These are phyloP conservation scores for Lepus oiostolus DNA, from an alignment of 2,797 vertebrate genomes.

Conservation along the genomic window DNA sequence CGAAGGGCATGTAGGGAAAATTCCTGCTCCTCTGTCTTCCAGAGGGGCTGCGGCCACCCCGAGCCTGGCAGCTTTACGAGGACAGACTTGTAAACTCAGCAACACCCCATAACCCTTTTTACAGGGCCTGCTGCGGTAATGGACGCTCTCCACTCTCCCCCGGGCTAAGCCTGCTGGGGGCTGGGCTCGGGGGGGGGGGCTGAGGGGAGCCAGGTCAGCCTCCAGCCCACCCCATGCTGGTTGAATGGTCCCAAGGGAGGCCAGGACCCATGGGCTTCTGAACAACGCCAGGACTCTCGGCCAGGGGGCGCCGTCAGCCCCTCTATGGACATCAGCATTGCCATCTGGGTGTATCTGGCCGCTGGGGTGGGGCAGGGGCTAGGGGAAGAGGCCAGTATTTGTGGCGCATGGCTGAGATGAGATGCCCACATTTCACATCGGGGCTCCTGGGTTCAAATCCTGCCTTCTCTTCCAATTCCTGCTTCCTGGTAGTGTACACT, in stretches of 20 bases:
- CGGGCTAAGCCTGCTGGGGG: constrained; percentile 40
- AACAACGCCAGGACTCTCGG: neutral
- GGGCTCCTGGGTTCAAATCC: no score
- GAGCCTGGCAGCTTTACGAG: constrained; percentile 80
- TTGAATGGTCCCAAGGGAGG: neutral
- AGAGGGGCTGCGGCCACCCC: constrained; percentile 71
- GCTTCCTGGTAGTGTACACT: no score
- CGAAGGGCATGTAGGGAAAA: constrained; percentile 68
- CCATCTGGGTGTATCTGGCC: neutral
- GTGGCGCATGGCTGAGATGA: no score
- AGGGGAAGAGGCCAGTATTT: no score
- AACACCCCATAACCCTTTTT: constrained; percentile 83
- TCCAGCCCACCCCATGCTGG: fast-evolving
- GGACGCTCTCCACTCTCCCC: constrained; percentile 76
- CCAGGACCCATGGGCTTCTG: neutral
- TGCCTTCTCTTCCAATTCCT: no score
- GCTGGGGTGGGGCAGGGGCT: fast-evolving
- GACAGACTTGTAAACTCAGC: constrained; percentile 84
- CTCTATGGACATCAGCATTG: fast-evolving
- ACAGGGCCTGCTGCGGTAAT: constrained; percentile 79
- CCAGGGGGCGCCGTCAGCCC: constrained; percentile 51
- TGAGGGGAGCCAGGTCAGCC: neutral
- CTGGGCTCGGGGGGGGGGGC: neutral
- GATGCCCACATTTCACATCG: no score
- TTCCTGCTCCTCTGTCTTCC: constrained; percentile 63